phyloP scores from a whole-genome alignment of 2,797 vertebrate genomes.

The Vireo griseus region DNA sequence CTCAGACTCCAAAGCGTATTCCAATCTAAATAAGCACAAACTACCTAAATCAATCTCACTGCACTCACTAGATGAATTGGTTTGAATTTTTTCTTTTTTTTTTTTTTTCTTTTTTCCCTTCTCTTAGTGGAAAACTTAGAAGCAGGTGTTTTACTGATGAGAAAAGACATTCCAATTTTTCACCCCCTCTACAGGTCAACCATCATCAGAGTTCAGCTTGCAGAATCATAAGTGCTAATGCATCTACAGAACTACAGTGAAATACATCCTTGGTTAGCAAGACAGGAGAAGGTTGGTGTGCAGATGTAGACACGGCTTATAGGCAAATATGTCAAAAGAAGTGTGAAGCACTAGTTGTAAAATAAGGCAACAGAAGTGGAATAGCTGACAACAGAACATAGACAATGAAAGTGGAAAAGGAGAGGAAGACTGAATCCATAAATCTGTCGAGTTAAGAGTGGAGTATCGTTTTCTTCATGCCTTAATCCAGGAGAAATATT shows the following conservation, averaged over 20 bases:
- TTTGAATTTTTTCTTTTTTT: background rate
- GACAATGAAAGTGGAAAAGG: background rate
- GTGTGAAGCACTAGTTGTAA: background rate
- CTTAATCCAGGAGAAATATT: background rate
- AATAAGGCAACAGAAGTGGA: background rate
- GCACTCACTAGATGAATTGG: background rate
- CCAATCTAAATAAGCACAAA: background rate
- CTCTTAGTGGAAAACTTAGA: background rate
- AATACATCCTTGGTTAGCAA: background rate
- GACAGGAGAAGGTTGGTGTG: background rate
- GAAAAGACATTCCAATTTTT: background rate
- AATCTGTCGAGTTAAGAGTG: background rate
- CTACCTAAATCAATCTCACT: background rate
- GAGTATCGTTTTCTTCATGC: background rate
- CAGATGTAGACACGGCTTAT: background rate
- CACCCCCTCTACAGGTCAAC: background rate
- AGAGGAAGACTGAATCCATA: background rate
- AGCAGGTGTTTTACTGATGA: background rate
- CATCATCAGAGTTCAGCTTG: background rate
- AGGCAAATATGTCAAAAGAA: background rate
- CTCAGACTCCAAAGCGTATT: slow-evolving; percentile 2
- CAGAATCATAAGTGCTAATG: background rate
- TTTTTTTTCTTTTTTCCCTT: rapidly evolving
- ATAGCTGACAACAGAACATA: background rate
- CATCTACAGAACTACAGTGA: background rate